Percentiles rank a stretch among this genome's conserved stretches.
phyloP scores from a whole-genome alignment of 64 coral and sea anemone species.

The Stichodactyla mertensii region DNA sequence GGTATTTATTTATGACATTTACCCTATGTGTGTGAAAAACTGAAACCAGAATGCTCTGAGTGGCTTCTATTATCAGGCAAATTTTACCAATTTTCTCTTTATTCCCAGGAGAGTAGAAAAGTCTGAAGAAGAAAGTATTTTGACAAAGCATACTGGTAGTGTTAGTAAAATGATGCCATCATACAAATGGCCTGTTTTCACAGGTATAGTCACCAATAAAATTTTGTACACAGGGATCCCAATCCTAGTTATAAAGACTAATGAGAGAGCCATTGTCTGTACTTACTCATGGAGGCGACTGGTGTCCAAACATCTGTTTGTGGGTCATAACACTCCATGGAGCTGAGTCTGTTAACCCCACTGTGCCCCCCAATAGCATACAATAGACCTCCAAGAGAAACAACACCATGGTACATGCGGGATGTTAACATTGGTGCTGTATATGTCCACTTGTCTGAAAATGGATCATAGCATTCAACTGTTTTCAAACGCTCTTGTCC shows the following conservation, averaged over 20 bases:
- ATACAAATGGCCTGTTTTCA: too few species aligned
- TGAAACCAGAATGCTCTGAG: too few species aligned
- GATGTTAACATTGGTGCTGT: constrained; percentile 61
- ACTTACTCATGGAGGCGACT: constrained; percentile 79
- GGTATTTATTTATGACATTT: not conserved
- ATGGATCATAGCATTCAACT: constrained; percentile 88
- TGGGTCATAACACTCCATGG: constrained; percentile 91
- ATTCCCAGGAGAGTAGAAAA: too few species aligned
- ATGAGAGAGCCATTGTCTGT: not conserved
- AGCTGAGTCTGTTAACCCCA: constrained; percentile 64
- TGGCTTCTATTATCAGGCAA: too few species aligned
- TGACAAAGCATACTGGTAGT: too few species aligned
- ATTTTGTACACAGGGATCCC: too few species aligned
- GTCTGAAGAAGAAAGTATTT: too few species aligned
- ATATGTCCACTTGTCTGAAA: constrained; percentile 59
- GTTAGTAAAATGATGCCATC: too few species aligned
- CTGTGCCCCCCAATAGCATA: constrained; percentile 93
- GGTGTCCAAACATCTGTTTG: constrained; percentile 80
- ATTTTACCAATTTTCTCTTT: too few species aligned
- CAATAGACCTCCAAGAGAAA: constrained; percentile 68
- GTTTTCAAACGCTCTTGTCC: constrained; percentile 56
- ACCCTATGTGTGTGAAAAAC: not conserved
- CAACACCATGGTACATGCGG: constrained; percentile 86
- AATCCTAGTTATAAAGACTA: too few species aligned
- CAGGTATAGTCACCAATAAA: too few species aligned